Evolutionary conservation across 92 coral and sea anemone species (phyloP), one percentile per base, ranked within the genome.

Genomic region (Diadumene lineata): DNA sequence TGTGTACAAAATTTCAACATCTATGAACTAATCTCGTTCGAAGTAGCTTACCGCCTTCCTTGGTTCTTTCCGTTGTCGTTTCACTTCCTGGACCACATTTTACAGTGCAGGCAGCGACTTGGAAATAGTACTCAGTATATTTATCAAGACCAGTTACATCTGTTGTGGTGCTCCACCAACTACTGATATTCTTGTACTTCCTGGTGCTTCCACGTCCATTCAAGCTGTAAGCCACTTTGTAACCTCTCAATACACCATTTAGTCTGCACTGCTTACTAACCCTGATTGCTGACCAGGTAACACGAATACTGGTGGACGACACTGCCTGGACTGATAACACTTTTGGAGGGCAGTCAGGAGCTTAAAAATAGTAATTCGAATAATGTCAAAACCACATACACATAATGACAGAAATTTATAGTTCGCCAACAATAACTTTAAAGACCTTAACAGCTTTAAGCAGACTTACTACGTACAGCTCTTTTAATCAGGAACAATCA

Each of bases 101-200:
- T 24, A 46, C 75, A 79, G 25, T 28, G 53, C 31, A 79, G 44
- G 30, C 81, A 64, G 50, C 48, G 53, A 79, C 48, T 31, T 46
- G 77, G 64, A 79, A 70, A 30, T 30, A 51, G 75, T 79, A 79
- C 64, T 60, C 71, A 1, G 83, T 79, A 60, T 46, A 70, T 61
- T 79, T 69, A 21, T 48, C 27, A 24, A 77, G 82, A 0, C 68
- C 33, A 60, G 64, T 60, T 15, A 60, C 60, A 60, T 16, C 31
- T 0, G 23, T 34, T 31, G 24, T 2, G 6, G 11, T 21, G 1
- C 44, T 23, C 26, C 55, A 11, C 7, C 23, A 21, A 25, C 28
- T n/a, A 34, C 55, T 15, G 74, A 70, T 31, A 24, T 70, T 21
- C 9, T 11, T 9, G 60, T 79, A 43, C 16, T 19, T 23, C 33